Conservation (phyloP, 2,113 vertebrate genomes). For the Aleadryas rufinucha region DNA sequence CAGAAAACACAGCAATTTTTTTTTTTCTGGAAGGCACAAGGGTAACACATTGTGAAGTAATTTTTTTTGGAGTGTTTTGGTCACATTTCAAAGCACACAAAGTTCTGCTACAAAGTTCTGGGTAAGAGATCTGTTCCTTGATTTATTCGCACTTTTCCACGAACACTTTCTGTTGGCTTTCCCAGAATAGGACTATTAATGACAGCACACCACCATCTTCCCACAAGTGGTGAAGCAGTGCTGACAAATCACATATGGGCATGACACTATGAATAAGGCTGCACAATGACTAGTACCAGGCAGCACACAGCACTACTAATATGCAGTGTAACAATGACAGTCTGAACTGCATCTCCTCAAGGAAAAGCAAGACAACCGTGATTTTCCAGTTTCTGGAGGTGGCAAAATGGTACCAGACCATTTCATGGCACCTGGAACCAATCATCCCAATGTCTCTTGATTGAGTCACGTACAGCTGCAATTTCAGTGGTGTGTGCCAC, state of each 20-base stretch:
- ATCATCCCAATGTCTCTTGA: neutral
- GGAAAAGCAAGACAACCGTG: neutral
- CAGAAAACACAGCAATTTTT: neutral
- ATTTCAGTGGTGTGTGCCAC: neutral
- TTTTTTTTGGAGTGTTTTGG: accelerated
- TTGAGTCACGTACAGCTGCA: accelerated
- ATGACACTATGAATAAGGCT: constrained; percentile 2
- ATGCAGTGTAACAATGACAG: neutral
- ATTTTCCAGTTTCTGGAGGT: neutral
- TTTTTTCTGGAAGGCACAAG: neutral
- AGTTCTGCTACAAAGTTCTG: neutral
- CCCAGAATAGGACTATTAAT: neutral
- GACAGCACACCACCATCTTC: neutral
- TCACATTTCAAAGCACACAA: neutral
- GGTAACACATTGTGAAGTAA: neutral
- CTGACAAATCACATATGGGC: neutral
- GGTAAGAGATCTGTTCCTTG: neutral
- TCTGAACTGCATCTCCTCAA: neutral
- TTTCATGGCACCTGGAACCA: neutral
- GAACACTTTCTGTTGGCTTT: neutral
- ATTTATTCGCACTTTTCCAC: neutral
- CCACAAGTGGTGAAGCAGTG: neutral
- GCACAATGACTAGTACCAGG: neutral
- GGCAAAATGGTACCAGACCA: neutral
- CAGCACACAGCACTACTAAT: neutral